A percentile compares a stretch with the other conserved stretches of the same genome.
phyloP scores from a whole-genome alignment of 2,113 vertebrate genomes.

The Anoura caudifer region DNA sequence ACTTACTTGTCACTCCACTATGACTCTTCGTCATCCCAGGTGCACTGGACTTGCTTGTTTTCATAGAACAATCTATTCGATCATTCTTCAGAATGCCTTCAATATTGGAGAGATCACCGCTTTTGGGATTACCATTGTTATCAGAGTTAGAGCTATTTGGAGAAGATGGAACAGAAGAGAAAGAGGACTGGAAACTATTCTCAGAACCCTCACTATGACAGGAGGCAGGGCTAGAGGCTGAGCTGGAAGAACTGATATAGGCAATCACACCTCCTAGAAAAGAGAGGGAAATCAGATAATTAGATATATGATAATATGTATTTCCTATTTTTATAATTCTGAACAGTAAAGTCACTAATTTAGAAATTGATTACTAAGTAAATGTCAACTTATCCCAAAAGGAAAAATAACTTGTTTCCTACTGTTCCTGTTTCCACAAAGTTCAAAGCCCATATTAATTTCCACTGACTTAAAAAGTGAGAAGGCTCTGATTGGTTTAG shows the following conservation, averaged over 20 bases:
- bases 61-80: conserved; percentile 82
- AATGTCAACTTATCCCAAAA: not conserved
- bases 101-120: conserved; percentile 66
- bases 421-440: not conserved
- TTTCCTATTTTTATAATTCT: not conserved
- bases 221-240: conserved; percentile 91
- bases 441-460: not conserved
- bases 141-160: conserved; percentile 85
- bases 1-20: conserved; percentile 93
- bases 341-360: conserved; percentile 2
- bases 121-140: conserved; percentile 72
- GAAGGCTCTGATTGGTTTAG: not conserved
- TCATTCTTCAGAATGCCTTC: conserved; percentile 77
- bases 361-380: not conserved
- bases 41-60: conserved; percentile 80
- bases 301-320: not conserved
- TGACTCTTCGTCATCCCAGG: conserved; percentile 85
- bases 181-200: conserved; percentile 87
- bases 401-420: not conserved
- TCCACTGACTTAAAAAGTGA: not conserved
- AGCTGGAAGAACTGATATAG: conserved; percentile 95
- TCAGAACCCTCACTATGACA: conserved; percentile 92
- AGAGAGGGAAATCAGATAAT: not conserved
- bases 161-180: conserved; percentile 87
- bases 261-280: conserved; percentile 91